A percentile compares a stretch with the other conserved stretches of the same genome.
Conservation (phyloP, 2,113 vertebrate genomes). For the Thinocorus orbignyianus region DNA sequence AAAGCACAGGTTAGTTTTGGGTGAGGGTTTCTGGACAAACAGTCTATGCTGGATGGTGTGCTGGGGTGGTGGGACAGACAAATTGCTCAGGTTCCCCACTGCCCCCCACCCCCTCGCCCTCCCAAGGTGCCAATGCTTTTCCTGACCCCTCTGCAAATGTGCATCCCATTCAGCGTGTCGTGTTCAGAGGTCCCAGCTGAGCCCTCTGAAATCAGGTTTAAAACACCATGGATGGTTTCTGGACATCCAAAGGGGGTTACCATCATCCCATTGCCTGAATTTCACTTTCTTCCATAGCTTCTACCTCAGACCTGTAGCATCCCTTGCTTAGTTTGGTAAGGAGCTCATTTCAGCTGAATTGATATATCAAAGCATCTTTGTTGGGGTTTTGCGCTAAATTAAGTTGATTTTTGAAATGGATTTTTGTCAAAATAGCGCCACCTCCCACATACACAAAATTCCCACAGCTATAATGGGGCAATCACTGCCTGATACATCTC, state of each 20-base stretch:
- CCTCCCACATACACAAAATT: not conserved
- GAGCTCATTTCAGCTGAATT: not conserved
- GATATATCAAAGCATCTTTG: not conserved
- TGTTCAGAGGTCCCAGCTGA: not conserved
- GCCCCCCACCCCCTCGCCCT: fast-evolving
- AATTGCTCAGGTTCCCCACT: fast-evolving
- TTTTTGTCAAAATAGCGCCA: not conserved
- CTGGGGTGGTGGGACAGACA: not conserved
- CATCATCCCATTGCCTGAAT: not conserved
- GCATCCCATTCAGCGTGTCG: not conserved
- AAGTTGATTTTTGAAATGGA: not conserved
- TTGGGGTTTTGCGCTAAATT: not conserved
- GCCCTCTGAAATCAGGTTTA: not conserved
- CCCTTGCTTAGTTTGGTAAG: not conserved
- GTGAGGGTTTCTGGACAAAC: not conserved
- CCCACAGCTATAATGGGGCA: not conserved
- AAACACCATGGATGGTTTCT: not conserved
- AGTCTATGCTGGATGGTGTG: not conserved
- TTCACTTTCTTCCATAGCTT: not conserved
- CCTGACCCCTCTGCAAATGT: not conserved
- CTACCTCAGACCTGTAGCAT: not conserved
- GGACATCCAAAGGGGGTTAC: fast-evolving
- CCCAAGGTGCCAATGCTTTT: fast-evolving
- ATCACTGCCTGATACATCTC: not conserved
- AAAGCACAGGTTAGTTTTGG: not conserved